Evolutionary conservation across 1,140 invertebrate species (phyloP).

Genomic region (Aplysia californica): DNA sequence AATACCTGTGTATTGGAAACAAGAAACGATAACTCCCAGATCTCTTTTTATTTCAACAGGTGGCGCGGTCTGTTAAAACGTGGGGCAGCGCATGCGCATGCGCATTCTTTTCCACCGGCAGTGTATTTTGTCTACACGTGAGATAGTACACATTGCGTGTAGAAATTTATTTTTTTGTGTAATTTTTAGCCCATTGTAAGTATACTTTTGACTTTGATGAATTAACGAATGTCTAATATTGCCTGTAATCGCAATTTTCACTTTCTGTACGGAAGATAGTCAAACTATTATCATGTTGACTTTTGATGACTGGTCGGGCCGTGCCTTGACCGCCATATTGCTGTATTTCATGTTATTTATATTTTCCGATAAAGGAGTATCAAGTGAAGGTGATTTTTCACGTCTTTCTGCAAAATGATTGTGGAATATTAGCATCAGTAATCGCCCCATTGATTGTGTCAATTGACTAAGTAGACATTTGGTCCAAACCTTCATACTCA

Average conservation of each 20-base stretch:
- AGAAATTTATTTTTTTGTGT: neutral
- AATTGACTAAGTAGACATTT: too few species aligned
- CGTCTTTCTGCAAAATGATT: too few species aligned
- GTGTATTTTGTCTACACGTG: neutral
- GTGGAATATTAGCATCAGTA: too few species aligned
- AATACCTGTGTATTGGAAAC: too few species aligned
- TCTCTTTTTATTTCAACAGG: too few species aligned
- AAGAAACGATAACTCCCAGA: too few species aligned
- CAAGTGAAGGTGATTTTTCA: too few species aligned
- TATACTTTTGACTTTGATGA: neutral
- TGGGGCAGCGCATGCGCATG: slow-evolving; percentile 29
- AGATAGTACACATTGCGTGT: neutral
- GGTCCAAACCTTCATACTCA: too few species aligned
- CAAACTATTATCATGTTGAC: neutral
- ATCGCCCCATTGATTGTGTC: too few species aligned
- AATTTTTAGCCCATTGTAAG: neutral
- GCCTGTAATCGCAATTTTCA: neutral
- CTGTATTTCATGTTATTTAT: too few species aligned
- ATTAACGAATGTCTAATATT: neutral
- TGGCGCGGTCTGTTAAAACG: slow-evolving; percentile 16
- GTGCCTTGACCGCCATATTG: neutral
- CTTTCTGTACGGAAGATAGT: neutral
- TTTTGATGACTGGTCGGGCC: neutral
- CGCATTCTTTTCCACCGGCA: slow-evolving; percentile 16
- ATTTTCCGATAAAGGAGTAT: too few species aligned